A percentile compares a stretch with the other conserved stretches of the same genome.
Evolutionary conservation across 2,113 vertebrate species (phyloP).

Genomic region (Micronycteris hirsuta): DNA sequence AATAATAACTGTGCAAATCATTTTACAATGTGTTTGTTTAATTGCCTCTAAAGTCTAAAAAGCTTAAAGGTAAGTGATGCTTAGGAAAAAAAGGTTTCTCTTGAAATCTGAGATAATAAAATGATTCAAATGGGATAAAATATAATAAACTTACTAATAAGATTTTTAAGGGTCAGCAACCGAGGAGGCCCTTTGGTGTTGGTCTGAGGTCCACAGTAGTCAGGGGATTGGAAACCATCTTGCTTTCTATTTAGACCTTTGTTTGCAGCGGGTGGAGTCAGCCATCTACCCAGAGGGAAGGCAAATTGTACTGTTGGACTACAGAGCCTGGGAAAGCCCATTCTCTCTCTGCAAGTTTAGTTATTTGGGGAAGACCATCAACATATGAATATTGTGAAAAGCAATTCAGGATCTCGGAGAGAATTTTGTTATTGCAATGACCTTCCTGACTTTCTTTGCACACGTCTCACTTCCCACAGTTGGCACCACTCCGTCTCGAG

Average conservation of each 20-base stretch:
- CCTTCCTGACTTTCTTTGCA: neutral
- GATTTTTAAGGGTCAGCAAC: neutral
- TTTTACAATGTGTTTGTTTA: neutral
- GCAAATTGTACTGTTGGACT: neutral
- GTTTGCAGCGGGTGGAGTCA: neutral
- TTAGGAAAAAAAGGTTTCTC: neutral
- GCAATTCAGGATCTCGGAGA: neutral
- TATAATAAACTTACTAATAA: neutral
- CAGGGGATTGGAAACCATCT: neutral
- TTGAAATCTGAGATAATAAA: neutral
- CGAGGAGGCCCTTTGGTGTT: neutral
- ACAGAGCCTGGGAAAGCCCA: neutral
- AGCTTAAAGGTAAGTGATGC: neutral
- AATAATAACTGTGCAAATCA: neutral
- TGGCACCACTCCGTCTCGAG: neutral
- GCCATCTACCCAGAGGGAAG: neutral
- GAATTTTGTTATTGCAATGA: neutral
- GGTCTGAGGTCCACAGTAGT: neutral
- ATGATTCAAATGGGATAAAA: neutral
- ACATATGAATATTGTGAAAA: neutral
- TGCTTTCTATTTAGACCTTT: constrained; percentile 14
- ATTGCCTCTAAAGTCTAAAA: constrained; percentile 16
- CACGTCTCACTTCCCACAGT: neutral
- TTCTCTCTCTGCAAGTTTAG: neutral
- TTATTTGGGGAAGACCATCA: neutral